Evolutionary conservation across 1,140 invertebrate species (phyloP), one percentile per base, ranked within the genome.

Genomic region (Pseudomyrmex flavicornis): DNA sequence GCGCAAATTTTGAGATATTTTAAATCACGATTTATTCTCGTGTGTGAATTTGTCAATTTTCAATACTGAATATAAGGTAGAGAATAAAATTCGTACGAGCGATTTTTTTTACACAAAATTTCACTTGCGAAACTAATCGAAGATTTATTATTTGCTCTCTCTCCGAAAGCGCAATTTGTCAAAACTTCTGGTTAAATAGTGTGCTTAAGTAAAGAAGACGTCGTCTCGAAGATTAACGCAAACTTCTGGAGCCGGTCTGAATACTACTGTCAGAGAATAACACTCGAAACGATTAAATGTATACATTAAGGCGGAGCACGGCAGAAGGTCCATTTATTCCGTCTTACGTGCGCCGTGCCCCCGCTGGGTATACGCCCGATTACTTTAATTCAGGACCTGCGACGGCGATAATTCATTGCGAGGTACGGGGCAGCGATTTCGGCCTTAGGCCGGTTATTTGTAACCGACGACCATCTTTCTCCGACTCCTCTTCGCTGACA

Each of bases 381-480:
- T 90, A 84, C 77, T 87, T 90, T 91, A 91, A 91, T 91, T 91
- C 76, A 62, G 75, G 87, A 56, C 63, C 87, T 83, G 74, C 84
- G 83, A 88, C 77, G 26, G 88, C 74, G 82, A 91, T 91, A 91
- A 86, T 91, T 91, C 85, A 91, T 85, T 70, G 82, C 68, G 61
- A 74, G 54, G 46, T 73, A 85, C 52, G 35, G 76, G 61, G 65
- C 66, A 88, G 74, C 69, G 79, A 90, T 88, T 89, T 83, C 83
- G 77, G 85, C 84, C 85, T 63, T 85, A 87, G 83, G 80, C 75
- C 65, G 72, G 90, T 89, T 91, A 90, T 90, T 91, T 90, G 86
- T 85, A 89, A 86, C 73, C 63, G 26, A 88, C 83, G 63, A 66
- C 46, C 82, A 56, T 62, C 54, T 59, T 80, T 63, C 52, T 82